phyloP scores from a whole-genome alignment of 2,113 vertebrate species.

The Xiphophorus hellerii region DNA sequence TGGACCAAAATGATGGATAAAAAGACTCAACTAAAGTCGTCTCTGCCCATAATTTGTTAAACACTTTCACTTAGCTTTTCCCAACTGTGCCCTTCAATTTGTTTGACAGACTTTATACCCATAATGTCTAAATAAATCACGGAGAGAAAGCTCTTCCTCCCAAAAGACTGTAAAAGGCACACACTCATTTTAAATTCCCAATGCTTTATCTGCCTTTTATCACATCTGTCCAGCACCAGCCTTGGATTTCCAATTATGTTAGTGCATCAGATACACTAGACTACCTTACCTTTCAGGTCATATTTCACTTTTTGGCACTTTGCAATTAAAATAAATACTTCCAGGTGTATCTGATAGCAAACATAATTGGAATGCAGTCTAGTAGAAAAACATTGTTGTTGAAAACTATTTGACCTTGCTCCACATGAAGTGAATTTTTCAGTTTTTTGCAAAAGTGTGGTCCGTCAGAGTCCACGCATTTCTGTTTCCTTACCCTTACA shows the following conservation, averaged over 20 bases:
- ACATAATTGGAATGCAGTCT: too few relatives aligned
- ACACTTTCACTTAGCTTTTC: slow-evolving; percentile 50
- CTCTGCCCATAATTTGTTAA: slow-evolving; percentile 66
- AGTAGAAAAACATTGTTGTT: too few relatives aligned
- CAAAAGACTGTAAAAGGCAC: slow-evolving; percentile 7
- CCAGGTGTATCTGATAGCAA: background rate
- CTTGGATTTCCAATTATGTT: background rate
- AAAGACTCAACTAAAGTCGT: slow-evolving; percentile 51
- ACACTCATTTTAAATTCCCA: slow-evolving; percentile 21
- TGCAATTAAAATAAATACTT: background rate
- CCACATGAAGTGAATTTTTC: background rate
- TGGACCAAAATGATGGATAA: slow-evolving; percentile 51
- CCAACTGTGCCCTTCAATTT: slow-evolving; percentile 61
- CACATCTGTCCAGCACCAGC: slow-evolving; percentile 5
- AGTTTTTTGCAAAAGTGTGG: background rate
- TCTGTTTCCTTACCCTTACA: background rate
- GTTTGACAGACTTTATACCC: slow-evolving; percentile 63
- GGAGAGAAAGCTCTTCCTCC: slow-evolving; percentile 14
- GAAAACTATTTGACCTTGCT: too few relatives aligned
- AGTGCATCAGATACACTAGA: background rate
- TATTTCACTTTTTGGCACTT: background rate
- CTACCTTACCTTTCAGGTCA: background rate
- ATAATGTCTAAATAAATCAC: slow-evolving; percentile 52
- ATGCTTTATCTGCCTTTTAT: slow-evolving; percentile 17
- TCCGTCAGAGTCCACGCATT: background rate